Percentiles rank a stretch among this genome's conserved stretches.
phyloP scores from a whole-genome alignment of 1,140 invertebrate species.

The Drosophila aff. region DNA sequence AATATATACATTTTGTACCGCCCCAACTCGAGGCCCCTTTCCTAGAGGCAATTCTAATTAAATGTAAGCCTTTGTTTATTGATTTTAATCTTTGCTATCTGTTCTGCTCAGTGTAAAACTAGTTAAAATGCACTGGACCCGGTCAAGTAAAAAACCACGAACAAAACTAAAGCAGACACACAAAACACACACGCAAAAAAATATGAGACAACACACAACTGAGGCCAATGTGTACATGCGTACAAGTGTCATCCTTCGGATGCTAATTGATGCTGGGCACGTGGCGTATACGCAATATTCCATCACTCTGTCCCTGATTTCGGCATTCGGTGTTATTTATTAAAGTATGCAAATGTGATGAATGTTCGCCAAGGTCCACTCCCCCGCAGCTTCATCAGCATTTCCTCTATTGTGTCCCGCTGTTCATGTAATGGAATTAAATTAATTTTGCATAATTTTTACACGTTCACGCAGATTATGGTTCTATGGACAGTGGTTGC shows the following conservation, averaged over 20 bases:
- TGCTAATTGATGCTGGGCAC: constrained; percentile 38
- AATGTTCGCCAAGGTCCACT: constrained; percentile 24
- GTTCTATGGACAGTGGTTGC: constrained; percentile 2
- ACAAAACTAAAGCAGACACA: not conserved
- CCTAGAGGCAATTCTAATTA: no score
- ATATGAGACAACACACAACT: not conserved
- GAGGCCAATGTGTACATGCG: not conserved
- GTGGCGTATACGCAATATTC: constrained; percentile 32
- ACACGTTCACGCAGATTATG: constrained; percentile 17
- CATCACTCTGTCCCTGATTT: constrained; percentile 15
- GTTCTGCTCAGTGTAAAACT: not conserved
- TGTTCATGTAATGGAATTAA: constrained; percentile 28
- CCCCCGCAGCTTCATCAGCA: not conserved
- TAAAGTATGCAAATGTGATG: constrained; percentile 45
- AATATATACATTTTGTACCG: no score
- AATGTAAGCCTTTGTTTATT: no score
- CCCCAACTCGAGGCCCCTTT: no score
- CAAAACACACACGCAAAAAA: no score
- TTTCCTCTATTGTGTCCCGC: not conserved
- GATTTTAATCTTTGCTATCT: not conserved
- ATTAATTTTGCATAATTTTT: constrained; percentile 43
- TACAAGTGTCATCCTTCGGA: constrained; percentile 12
- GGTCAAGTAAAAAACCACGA: not conserved
- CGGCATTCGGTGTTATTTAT: constrained; percentile 27
- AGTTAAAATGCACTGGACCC: constrained; percentile 13